Conservation (phyloP, 2,888 invertebrate genomes). For the Vesta saturnalis region DNA sequence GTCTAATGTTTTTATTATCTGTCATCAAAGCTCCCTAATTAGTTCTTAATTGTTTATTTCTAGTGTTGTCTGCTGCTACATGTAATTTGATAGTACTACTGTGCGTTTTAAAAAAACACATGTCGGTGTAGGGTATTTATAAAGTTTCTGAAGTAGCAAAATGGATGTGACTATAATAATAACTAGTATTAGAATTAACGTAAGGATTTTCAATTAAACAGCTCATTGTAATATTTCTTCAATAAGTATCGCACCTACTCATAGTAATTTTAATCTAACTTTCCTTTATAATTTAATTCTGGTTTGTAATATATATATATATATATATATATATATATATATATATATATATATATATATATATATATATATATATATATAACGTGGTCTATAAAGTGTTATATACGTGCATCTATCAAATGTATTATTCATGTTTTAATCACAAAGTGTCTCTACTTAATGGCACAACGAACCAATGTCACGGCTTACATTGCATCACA, state of each 20-base stretch:
- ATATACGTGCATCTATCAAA: background rate
- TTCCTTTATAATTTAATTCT: too few species aligned
- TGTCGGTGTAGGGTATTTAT: too few species aligned
- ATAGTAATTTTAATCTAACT: too few species aligned
- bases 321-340: background rate
- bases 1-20: slow-evolving; percentile 15
- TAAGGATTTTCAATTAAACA: too few species aligned
- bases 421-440: background rate
- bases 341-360: too few species aligned
- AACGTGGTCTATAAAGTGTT: background rate
- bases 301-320: background rate
- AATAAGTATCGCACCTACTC: too few species aligned
- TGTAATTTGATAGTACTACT: background rate
- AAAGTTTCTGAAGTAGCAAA: too few species aligned
- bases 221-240: too few species aligned
- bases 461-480: slow-evolving; percentile 21
- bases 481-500: slow-evolving; percentile 16
- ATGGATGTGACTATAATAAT: too few species aligned
- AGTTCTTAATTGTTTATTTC: slow-evolving; percentile 20
- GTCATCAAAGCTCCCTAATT: slow-evolving; percentile 10
- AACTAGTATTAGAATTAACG: too few species aligned
- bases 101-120: too few species aligned
- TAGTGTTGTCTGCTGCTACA: background rate
- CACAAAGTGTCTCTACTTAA: slow-evolving; percentile 8
- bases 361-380: background rate